Percentiles rank a stretch among this genome's conserved stretches.
Conservation (phyloP, 2,797 vertebrate genomes). For the Myotis daubentonii region DNA sequence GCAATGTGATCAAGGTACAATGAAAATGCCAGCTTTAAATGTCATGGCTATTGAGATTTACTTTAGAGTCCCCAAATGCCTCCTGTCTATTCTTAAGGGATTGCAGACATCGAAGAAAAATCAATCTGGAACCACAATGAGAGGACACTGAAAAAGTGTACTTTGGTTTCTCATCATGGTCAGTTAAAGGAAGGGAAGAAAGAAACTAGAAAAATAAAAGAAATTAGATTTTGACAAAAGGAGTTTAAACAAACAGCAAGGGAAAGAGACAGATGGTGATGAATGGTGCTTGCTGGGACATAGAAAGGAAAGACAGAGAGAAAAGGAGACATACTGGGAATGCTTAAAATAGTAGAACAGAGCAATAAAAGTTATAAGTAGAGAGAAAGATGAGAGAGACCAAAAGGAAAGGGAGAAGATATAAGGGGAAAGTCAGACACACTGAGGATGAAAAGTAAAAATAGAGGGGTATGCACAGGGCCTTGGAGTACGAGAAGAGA, state of each 20-base stretch:
- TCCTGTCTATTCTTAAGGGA: background rate
- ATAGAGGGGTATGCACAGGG: background rate
- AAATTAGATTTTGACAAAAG: background rate
- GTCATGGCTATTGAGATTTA: background rate
- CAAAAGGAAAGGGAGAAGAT: background rate
- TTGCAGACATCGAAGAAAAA: background rate
- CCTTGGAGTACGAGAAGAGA: background rate
- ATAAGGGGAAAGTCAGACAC: background rate
- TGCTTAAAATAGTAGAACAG: background rate
- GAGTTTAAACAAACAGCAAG: background rate
- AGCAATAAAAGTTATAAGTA: background rate
- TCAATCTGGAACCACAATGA: background rate
- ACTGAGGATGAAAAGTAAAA: background rate
- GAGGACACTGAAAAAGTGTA: background rate
- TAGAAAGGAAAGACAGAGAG: background rate
- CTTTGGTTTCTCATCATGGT: background rate
- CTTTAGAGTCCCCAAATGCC: background rate
- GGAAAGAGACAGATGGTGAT: background rate
- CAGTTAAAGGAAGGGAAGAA: background rate
- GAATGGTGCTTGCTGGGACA: background rate
- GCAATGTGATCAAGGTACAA: background rate
- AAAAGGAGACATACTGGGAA: accelerated
- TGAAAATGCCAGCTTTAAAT: background rate
- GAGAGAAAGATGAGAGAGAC: background rate
- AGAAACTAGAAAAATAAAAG: background rate